phyloP scores from a whole-genome alignment of 2,888 invertebrate genomes.

The Mythimna albipuncta region DNA sequence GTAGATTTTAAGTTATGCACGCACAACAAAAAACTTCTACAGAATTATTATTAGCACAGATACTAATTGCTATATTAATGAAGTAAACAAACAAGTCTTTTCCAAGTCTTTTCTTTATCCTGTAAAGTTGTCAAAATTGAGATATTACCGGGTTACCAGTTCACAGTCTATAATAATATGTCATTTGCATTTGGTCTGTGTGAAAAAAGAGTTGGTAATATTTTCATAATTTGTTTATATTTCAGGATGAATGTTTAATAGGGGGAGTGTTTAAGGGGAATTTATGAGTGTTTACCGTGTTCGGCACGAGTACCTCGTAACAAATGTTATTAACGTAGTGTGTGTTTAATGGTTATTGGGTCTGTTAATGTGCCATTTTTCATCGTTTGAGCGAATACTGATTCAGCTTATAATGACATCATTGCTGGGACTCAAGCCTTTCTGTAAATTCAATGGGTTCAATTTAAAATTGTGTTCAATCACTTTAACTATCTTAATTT shows the following conservation, averaged over 20 bases:
- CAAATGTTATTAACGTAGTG: slow-evolving; percentile 19
- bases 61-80: no score
- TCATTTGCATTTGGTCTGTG: slow-evolving; percentile 50
- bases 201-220: slow-evolving; percentile 42
- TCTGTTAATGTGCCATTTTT: slow-evolving; percentile 16
- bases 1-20: no score
- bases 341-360: slow-evolving; percentile 14
- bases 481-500: no score
- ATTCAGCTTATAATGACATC: not conserved
- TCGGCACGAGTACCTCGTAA: slow-evolving; percentile 17
- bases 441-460: not conserved
- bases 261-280: slow-evolving; percentile 10
- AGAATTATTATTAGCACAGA: no score
- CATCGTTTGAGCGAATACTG: slow-evolving; percentile 1
- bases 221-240: slow-evolving; percentile 45
- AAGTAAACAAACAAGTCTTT: no score
- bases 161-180: slow-evolving; percentile 13
- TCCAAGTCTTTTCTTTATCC: no score
- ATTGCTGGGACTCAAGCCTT: not conserved
- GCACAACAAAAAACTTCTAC: no score
- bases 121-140: no score
- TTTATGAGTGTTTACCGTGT: slow-evolving; percentile 35
- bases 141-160: no score
- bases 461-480: no score
- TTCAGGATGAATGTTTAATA: slow-evolving; percentile 33